Evolutionary conservation across 1,140 invertebrate genomes (phyloP).

Genomic region (Euura saliciscinereae): DNA sequence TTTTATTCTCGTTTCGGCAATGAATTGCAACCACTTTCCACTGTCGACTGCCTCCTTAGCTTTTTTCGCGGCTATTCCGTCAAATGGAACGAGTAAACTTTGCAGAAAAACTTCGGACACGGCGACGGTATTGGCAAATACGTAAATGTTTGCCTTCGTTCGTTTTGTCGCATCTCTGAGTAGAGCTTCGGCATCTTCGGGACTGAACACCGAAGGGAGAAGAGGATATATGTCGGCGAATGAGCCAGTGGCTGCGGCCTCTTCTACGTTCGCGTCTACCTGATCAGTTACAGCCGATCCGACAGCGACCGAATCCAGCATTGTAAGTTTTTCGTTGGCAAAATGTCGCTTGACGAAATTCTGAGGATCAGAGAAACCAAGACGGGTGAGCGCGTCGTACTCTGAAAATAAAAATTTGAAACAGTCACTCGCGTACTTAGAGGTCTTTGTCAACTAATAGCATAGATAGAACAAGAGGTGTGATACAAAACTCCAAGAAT

Average conservation of each 20-base stretch:
- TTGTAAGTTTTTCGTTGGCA: constrained; percentile 72
- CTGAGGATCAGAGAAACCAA: constrained; percentile 88
- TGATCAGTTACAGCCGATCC: constrained; percentile 77
- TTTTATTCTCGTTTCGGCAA: constrained; percentile 53
- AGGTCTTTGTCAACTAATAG: not conserved
- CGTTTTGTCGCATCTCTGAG: constrained; percentile 69
- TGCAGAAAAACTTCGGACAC: constrained; percentile 68
- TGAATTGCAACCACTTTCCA: constrained; percentile 62
- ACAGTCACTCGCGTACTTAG: constrained; percentile 7
- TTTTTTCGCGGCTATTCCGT: constrained; percentile 71
- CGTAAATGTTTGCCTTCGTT: constrained; percentile 43
- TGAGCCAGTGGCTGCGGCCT: constrained; percentile 74
- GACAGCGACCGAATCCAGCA: constrained; percentile 79
- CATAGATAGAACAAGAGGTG: not conserved
- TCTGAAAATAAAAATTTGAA: constrained; percentile 63
- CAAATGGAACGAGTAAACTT: constrained; percentile 71
- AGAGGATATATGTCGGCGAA: constrained; percentile 82
- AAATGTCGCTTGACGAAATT: constrained; percentile 82
- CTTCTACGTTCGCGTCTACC: constrained; percentile 84
- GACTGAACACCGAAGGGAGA: constrained; percentile 80
- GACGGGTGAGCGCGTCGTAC: constrained; percentile 85
- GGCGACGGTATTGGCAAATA: constrained; percentile 47
- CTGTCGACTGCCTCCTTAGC: constrained; percentile 74
- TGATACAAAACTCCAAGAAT: constrained; percentile 13
- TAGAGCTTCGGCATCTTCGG: constrained; percentile 77